Evolutionary conservation across 2,113 vertebrate genomes (phyloP).

Genomic region (Conger conger): DNA sequence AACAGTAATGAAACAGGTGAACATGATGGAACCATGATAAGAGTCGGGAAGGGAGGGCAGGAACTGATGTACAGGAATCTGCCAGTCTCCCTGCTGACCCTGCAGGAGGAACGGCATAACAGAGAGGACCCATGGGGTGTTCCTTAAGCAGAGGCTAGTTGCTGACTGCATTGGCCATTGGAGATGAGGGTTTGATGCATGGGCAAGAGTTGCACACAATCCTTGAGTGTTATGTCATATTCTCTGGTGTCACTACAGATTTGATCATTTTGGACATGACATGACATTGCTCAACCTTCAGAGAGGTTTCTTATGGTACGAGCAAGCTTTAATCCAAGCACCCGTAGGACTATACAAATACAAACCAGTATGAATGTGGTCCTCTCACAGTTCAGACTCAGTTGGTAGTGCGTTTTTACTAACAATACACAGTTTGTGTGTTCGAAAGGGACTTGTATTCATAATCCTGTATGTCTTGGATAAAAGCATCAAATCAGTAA

Average conservation of each 20-base stretch:
- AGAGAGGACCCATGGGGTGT: slow-evolving; percentile 20
- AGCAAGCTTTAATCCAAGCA: not conserved
- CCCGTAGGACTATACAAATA: too few relatives aligned
- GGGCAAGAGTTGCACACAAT: not conserved
- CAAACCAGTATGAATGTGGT: too few relatives aligned
- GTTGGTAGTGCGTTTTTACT: too few relatives aligned
- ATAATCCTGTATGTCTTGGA: too few relatives aligned
- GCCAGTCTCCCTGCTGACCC: slow-evolving; percentile 17
- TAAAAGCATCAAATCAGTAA: too few relatives aligned
- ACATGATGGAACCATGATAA: not conserved
- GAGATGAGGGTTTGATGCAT: not conserved
- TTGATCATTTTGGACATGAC: not conserved
- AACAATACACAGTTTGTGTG: too few relatives aligned
- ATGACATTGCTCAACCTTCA: slow-evolving; percentile 1
- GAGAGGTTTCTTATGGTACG: not conserved
- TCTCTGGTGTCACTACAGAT: not conserved
- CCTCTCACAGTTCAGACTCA: too few relatives aligned
- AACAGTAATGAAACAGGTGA: not conserved
- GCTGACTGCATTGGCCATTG: slow-evolving; percentile 14
- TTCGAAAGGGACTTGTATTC: too few relatives aligned
- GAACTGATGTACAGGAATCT: not conserved
- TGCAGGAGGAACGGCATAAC: not conserved
- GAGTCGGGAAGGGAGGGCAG: not conserved
- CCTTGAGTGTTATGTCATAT: not conserved
- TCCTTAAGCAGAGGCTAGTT: slow-evolving; percentile 29